These are phyloP conservation scores for Apaloderma vittatum DNA, from an alignment of 2,113 vertebrate genomes.

Conservation along the genomic window DNA sequence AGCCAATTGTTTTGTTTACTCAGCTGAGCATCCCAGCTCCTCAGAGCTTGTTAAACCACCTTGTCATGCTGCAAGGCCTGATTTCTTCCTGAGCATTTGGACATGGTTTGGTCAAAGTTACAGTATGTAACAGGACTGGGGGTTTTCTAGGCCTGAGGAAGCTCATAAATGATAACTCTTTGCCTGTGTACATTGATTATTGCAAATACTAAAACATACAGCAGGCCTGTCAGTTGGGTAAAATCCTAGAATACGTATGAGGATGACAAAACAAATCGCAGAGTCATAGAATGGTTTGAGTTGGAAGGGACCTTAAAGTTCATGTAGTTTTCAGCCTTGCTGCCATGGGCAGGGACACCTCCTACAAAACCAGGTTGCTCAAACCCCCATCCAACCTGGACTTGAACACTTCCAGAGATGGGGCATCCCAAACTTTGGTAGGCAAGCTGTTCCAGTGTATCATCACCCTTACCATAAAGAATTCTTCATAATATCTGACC, in stretches of 20 bases:
- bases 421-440: too few species aligned
- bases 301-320: too few species aligned
- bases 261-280: not conserved
- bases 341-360: too few species aligned
- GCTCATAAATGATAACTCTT: not conserved
- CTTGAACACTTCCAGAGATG: too few species aligned
- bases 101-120: not conserved
- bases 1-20: not conserved
- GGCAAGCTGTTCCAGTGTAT: too few species aligned
- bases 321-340: too few species aligned
- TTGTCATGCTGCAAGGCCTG: not conserved
- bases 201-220: not conserved
- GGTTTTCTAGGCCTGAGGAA: not conserved
- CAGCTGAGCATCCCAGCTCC: not conserved
- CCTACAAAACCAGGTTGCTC: too few species aligned
- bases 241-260: not conserved
- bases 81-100: not conserved
- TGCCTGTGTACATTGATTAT: not conserved
- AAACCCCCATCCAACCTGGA: too few species aligned
- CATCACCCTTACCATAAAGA: too few species aligned
- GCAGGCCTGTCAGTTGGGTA: not conserved
- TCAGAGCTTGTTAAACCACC: not conserved
- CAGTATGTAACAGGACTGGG: not conserved
- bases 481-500: too few species aligned
- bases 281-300: too few species aligned